phyloP scores from a whole-genome alignment of 2,888 invertebrate genomes.

The Adelphocoris suturalis region DNA sequence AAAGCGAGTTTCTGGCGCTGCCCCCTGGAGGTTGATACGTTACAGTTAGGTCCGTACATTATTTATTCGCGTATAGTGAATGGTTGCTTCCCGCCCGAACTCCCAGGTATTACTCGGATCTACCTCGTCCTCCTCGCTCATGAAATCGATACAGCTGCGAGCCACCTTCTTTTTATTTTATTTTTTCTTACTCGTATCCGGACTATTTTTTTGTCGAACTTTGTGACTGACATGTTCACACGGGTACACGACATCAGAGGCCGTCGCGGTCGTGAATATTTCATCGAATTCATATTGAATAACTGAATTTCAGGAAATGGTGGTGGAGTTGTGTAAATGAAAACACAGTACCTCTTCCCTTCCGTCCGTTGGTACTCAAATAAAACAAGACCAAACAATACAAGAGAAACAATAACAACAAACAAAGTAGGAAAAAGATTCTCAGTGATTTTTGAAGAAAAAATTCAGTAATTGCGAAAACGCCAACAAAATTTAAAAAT shows the following conservation, averaged over 20 bases:
- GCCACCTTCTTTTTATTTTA: neutral
- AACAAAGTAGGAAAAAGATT: too few species aligned
- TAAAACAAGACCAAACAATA: too few species aligned
- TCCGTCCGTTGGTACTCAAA: too few species aligned
- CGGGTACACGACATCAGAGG: neutral
- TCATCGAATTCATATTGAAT: too few species aligned
- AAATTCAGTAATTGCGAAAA: too few species aligned
- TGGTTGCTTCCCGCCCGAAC: constrained; percentile 29
- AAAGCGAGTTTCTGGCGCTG: neutral
- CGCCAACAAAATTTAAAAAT: too few species aligned
- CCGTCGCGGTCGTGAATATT: too few species aligned
- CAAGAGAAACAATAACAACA: too few species aligned
- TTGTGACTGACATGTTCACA: neutral
- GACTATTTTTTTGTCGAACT: neutral
- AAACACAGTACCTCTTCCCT: too few species aligned
- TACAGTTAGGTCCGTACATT: constrained; percentile 47
- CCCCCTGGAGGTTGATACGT: constrained; percentile 51
- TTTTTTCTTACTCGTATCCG: neutral
- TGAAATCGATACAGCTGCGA: constrained; percentile 21
- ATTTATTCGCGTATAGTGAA: constrained; percentile 52
- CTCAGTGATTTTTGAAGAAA: too few species aligned
- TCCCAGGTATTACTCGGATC: constrained; percentile 34
- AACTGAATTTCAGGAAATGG: too few species aligned
- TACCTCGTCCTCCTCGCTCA: constrained; percentile 14
- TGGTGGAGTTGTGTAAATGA: too few species aligned